Base-by-base conservation (phyloP, 2,113 vertebrate species). In the Spilogale gracilis region DNA sequence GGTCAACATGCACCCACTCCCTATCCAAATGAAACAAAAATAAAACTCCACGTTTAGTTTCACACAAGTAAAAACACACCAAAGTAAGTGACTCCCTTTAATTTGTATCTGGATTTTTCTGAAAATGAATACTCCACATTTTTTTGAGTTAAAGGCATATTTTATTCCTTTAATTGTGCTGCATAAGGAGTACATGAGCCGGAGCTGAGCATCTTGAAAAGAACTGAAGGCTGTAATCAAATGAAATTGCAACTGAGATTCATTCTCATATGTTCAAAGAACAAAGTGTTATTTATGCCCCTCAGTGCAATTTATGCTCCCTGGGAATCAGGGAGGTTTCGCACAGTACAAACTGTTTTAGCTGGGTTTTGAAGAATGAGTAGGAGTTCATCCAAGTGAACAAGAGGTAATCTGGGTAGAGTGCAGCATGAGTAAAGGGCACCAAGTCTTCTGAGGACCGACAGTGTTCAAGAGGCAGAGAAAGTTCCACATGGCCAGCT, bases 1-100 rank as follows among this genome's bases (percentile, higher is more conserved):
- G 21, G 7, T 54, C 73, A 63, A 52, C 54, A 52, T 3, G 58
- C 27, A 3, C 16, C 5, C 18, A 61, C 1, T 48, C 10, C 30
- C 16, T 87, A 54, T 10, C 50, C 32, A 90, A 87, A 95, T 58
- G 61, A 81, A 95, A 86, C 45, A 73, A 91, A 91, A 91, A 30
- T 4, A 91, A 89, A 87, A 25, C 13, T 81, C 23, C 52, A 52
- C 5, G 65, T 94, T 76, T n/a, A 67, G 12, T 89, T 88, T n/a
- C 50, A 74, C 6, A 43, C 18, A 63, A 71, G 4, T 16, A 83
- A 71, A 18, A 20, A 61, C 87, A 89, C 76, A 25, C 9, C 81
- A 79, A 96, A 96, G 32, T 52, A 90, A 95, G 9, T 74, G 6
- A 52, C 7, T 91, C 12, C 54, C 54, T 91, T 67, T 80, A 50